Evolutionary conservation across 1,140 invertebrate species (phyloP).

Genomic region (Lerema accius): DNA sequence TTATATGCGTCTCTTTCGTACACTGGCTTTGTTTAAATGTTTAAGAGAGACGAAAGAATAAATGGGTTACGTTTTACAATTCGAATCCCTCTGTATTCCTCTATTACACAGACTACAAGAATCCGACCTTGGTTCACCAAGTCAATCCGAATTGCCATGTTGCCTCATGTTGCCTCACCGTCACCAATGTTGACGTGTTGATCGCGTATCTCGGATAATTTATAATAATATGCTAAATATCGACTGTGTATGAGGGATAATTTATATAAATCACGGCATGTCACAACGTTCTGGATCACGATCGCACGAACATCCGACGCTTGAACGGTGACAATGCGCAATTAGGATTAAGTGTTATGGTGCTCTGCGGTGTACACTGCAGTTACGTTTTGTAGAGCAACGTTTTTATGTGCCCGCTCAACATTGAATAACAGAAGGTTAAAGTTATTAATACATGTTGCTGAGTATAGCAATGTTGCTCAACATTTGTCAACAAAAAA

Average conservation of each 20-base stretch:
- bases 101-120: conserved; percentile 5
- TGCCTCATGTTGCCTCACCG: conserved; percentile 17
- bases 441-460: no score
- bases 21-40: no score
- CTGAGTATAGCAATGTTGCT: no score
- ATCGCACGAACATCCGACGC: conserved; percentile 51
- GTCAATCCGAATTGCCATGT: conserved; percentile 12
- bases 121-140: conserved; percentile 9
- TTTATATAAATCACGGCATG: conserved; percentile 62
- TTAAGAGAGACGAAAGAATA: no score
- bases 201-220: conserved; percentile 48
- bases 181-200: conserved; percentile 23
- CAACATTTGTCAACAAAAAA: no score
- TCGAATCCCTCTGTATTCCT: no score
- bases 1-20: no score
- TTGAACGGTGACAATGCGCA: conserved; percentile 55
- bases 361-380: no score
- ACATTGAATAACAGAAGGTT: no score
- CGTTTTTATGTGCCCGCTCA: no score
- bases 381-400: no score
- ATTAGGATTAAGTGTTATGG: conserved; percentile 55
- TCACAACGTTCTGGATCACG: conserved; percentile 60
- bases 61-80: no score
- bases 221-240: conserved; percentile 60
- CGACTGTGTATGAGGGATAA: conserved; percentile 52